Evolutionary conservation across 1,140 invertebrate genomes (phyloP), one percentile per base, ranked within the genome.

Genomic region (Heliconius melpomene): DNA sequence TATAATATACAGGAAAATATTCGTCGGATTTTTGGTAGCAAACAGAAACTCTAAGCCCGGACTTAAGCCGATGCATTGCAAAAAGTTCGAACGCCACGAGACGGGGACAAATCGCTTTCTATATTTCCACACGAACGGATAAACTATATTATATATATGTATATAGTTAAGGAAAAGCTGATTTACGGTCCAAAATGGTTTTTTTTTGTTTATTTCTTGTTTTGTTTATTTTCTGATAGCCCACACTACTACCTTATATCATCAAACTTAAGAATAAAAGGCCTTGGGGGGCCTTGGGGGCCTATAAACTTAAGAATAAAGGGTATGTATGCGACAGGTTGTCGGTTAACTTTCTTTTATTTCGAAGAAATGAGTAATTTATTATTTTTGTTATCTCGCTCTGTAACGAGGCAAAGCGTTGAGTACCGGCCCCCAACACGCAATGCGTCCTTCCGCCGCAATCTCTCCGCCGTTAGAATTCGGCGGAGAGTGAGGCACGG

Each of bases 1-100:
- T 29, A 66, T 29, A 60, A 60, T 23, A 60, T 11, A 66, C 23
- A 66, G 26, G 2, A 66, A 66, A 29, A 29, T 66, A 66, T 66
- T 66, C 23, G 11, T 29, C 9, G 7, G 5, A 66, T 66, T 66
- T 66, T 66, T 66, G 60, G 9, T 23, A 29, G 26, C 60, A 29
- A 66, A 66, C 23, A 66, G 60, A 66, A 66, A 66, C 60, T 29
- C 60, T 26, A 66, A 26, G 60, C 60, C 60, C 60, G 23, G 60
- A 29, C 54, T 60, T 60, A 60, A 60, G 54, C 54, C n/a, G 54
- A 60, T 60, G 54, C 54, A 60, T 60, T 60, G 54, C n/a, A 60
- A 60, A 60, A 60, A 60, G 54, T 60, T 60, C 54, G 54, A 60
- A 13, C 54, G 54, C 54, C 54, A 60, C 54, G 54, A 60, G 54